These are phyloP conservation scores for Empidonax traillii DNA, from an alignment of 2,113 vertebrate genomes.

Conservation along the genomic window DNA sequence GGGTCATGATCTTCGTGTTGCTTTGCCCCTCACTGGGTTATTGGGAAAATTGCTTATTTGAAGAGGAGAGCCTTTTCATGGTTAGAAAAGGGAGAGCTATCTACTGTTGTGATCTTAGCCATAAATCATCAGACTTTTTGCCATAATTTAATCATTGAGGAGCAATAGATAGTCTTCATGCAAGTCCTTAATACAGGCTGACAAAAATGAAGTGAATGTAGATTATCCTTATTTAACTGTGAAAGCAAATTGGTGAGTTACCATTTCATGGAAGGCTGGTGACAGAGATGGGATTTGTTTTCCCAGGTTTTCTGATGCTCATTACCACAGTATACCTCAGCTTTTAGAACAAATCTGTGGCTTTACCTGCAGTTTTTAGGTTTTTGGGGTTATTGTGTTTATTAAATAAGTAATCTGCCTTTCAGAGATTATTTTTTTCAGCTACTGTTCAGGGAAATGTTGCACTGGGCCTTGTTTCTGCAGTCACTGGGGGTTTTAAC, in stretches of 20 bases:
- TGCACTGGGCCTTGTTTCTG: not conserved
- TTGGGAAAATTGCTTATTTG: not conserved
- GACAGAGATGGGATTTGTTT: not conserved
- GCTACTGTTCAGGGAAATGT: not conserved
- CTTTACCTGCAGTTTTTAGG: not conserved
- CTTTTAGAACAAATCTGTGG: not conserved
- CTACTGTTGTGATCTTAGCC: not conserved
- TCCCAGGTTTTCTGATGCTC: not conserved
- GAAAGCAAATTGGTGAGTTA: not conserved
- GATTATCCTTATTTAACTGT: not conserved
- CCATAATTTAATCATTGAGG: not conserved
- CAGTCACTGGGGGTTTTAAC: not conserved
- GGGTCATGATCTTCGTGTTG: not conserved
- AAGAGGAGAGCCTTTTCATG: not conserved
- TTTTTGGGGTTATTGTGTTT: not conserved
- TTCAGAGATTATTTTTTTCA: not conserved
- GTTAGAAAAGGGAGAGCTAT: not conserved
- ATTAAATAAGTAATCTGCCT: not conserved
- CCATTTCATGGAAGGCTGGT: not conserved
- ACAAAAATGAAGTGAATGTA: not conserved
- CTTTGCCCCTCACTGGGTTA: not conserved
- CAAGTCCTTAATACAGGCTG: not conserved
- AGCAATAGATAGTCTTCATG: not conserved
- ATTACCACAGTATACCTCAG: not conserved
- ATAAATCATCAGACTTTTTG: not conserved